A percentile compares a stretch with the other conserved stretches of the same genome.
Conservation (phyloP, 2,113 vertebrate species). For the Solenodon paradoxus region DNA sequence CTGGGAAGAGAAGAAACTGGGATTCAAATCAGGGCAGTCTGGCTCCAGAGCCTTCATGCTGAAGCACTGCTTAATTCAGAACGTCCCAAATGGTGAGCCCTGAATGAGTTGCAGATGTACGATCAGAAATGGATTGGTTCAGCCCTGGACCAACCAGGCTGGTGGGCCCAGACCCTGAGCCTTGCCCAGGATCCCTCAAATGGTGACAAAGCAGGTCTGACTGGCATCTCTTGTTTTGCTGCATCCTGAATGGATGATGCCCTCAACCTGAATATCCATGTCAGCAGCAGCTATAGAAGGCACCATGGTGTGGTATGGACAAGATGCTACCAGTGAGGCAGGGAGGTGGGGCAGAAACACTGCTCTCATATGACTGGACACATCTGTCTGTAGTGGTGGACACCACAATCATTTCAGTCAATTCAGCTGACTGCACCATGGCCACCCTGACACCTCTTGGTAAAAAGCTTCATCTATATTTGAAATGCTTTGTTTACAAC, state of each 20-base stretch:
- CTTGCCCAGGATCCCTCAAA: not conserved
- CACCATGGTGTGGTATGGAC: rapidly evolving
- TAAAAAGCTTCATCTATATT: not conserved
- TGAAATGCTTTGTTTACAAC: not conserved
- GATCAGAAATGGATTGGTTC: slow-evolving; percentile 30
- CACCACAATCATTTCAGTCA: not conserved
- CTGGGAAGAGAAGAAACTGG: not conserved
- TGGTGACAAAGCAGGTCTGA: not conserved
- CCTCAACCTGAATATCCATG: not conserved
- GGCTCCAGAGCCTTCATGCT: not conserved
- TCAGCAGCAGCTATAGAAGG: not conserved
- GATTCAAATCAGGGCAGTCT: not conserved
- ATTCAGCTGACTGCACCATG: not conserved
- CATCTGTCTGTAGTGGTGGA: not conserved
- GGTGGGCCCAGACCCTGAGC: not conserved
- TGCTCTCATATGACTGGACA: not conserved
- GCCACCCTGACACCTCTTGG: not conserved
- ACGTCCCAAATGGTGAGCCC: slow-evolving; percentile 22
- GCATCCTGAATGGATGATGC: no score
- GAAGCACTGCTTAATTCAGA: slow-evolving; percentile 2
- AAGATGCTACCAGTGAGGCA: no score
- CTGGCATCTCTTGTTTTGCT: no score
- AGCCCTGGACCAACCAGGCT: not conserved
- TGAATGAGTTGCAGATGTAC: slow-evolving; percentile 29
- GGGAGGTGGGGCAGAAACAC: not conserved